Evolutionary conservation across 2,113 vertebrate genomes (phyloP), one percentile per base, ranked within the genome.

Genomic region (Pygoscelis antarcticus): DNA sequence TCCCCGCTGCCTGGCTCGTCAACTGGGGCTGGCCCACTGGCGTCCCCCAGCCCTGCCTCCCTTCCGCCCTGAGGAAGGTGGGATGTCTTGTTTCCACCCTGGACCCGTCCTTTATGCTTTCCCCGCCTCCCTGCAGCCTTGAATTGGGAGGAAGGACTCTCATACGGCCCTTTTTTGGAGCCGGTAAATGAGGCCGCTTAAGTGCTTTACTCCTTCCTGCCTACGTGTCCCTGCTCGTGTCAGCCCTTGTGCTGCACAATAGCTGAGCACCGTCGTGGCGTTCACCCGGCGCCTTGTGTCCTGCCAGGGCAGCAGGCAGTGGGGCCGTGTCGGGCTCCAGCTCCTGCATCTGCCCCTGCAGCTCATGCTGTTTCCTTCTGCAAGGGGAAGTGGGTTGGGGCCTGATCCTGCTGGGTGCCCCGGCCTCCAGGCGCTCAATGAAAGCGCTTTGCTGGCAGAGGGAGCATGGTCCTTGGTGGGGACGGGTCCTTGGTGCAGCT

Each of bases 171-270:
- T 71, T 86, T 38, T 72, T 29, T 20, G 34, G 89, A 94, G 54
- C 76, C 11, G 4, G 81, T 16, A 77, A 62, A 83, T 30, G 79
- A 74, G 89, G 58, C 83, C 17, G 4, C 62, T 64, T 58, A 81
- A 75, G 74, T 82, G 52, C 83, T 93, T 85, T 90, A 30, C 46
- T 96, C 72, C 87, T 96, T 93, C 93, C 93, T 93, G 86, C 86
- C 86, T 83, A 70, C 34, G 51, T 92, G 94, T 83, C 79, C 64
- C 40, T 0, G 44, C 80, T 92, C 7, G 1, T 72, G 71, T 95
- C 88, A 52, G 2, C 62, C 49, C 86, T 21, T 32, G 27, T 32
- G 71, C 92, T 72, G n/a, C 78, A 65, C 80, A 74, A 36, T 18
- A 81, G 71, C 77, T 4, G 2, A 62, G 75, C 52, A 9, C 32